phyloP scores from a whole-genome alignment of 2,797 vertebrate genomes.

The Stomatorhinus walkeri region DNA sequence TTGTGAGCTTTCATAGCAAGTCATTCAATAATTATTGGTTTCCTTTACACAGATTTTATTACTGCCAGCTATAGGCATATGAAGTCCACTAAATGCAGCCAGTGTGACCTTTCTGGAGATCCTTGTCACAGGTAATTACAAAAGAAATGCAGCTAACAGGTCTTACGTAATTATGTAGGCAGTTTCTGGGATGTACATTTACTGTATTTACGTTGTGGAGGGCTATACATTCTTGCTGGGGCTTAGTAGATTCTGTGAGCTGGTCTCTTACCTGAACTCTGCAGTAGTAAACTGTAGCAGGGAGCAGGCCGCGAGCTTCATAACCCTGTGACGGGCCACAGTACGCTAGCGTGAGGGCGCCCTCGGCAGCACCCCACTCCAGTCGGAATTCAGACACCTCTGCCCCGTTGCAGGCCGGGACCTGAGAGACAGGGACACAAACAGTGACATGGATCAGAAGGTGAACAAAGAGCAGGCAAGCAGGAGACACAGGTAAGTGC shows the following conservation, averaged over 20 bases:
- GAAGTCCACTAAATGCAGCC: not conserved
- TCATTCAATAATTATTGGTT: not conserved
- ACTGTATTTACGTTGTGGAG: not conserved
- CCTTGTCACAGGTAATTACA: not conserved
- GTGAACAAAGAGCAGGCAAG: not conserved
- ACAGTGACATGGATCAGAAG: not conserved
- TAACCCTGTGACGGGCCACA: slow-evolving; percentile 54
- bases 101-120: not conserved
- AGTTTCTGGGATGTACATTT: not conserved
- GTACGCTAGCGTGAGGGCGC: slow-evolving; percentile 57
- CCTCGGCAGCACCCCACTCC: slow-evolving; percentile 62
- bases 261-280: slow-evolving; percentile 60
- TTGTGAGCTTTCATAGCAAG: not conserved
- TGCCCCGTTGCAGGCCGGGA: slow-evolving; percentile 57
- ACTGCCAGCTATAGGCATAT: not conserved
- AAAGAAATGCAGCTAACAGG: not conserved
- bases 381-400: slow-evolving; percentile 60
- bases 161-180: not conserved
- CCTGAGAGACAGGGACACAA: slow-evolving; percentile 38
- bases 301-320: slow-evolving; percentile 64
- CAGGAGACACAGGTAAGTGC: not conserved
- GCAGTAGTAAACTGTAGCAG: slow-evolving; percentile 65
- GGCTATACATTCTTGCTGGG: not conserved
- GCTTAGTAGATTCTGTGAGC: not conserved
- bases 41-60: not conserved